Evolutionary conservation across 2,113 vertebrate species (phyloP).

Genomic region (Psittacula cyanocephala): DNA sequence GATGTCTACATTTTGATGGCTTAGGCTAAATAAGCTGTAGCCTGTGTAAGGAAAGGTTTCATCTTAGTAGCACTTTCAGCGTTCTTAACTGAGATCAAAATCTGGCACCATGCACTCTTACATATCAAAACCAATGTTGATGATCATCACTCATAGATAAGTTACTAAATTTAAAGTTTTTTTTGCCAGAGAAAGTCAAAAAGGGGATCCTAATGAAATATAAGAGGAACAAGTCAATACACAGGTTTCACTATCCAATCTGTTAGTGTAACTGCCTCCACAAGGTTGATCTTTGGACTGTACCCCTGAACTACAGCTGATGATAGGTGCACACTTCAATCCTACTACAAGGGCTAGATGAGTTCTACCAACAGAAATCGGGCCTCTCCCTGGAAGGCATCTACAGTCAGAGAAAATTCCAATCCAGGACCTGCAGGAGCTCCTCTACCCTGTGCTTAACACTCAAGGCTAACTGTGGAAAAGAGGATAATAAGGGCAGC

Average conservation of each 20-base stretch:
- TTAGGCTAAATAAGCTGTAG: background rate
- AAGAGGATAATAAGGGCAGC: background rate
- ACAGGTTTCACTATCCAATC: background rate
- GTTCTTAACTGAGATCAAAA: background rate
- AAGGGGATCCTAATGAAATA: background rate
- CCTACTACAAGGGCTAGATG: background rate
- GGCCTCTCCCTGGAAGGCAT: background rate
- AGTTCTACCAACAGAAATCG: background rate
- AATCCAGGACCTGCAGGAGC: background rate
- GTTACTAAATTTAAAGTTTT: constrained; percentile 54
- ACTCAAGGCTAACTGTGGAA: background rate
- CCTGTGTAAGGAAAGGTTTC: background rate
- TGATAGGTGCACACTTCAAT: background rate
- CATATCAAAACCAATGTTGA: background rate
- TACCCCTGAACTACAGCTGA: background rate
- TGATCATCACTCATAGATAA: background rate
- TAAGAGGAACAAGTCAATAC: background rate
- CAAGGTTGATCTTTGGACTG: background rate
- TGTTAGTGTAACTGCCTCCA: background rate
- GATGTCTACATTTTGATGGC: background rate
- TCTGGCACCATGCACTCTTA: background rate
- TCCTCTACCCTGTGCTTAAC: background rate
- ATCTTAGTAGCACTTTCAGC: background rate
- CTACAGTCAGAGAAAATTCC: background rate
- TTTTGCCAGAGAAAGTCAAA: constrained; percentile 9